Evolutionary conservation across 1,140 invertebrate genomes (phyloP), one percentile per base, ranked within the genome.

Genomic region (Ceratosolen solmsi): DNA sequence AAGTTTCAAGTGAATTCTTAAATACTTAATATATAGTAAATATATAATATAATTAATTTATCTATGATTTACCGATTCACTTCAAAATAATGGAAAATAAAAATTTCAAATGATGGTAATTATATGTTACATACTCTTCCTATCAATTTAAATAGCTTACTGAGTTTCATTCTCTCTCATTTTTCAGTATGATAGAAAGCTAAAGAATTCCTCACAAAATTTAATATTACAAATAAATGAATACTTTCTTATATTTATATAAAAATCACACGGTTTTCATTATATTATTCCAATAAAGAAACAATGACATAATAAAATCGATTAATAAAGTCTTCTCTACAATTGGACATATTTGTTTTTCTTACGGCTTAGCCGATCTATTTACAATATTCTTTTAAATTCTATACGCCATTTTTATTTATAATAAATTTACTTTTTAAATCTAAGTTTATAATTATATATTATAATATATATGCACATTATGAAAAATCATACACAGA

Each of bases 391-490:
- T 33, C 33, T 41, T 49, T 46, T 27, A 8, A 70, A 4, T 54
- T 27, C 3, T 25, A 41, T 76, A 9, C 38, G 46, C 17, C 25
- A 20, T 70, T 22, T 25, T 68, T 78, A 36, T 17, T n/a, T n/a
- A 46, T 22, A 54, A 54, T 20, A 65, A 51, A 46, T 33, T 68
- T 78, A 46, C 70, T 49, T n/a, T 70, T 75, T 75, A 70, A 4
- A 54, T 68, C 46, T 81, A 81, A 30, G 11, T 81, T 65, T 81
- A 63, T 49, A 80, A 49, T n/a, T 74, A 74, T 54, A 65, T n/a
- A 22, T 36, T 60, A 27, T 38, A 15, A 54, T 38, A 27, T 60
- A 20, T 75, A 46, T 74, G 72, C 71, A 63, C 71, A 74, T 74
- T 68, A 68, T 60, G 38, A 25, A 33, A 20, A 17, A 60, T 30